Conservation (phyloP, 2,888 invertebrate species). For the Platynereis dumerilii region DNA sequence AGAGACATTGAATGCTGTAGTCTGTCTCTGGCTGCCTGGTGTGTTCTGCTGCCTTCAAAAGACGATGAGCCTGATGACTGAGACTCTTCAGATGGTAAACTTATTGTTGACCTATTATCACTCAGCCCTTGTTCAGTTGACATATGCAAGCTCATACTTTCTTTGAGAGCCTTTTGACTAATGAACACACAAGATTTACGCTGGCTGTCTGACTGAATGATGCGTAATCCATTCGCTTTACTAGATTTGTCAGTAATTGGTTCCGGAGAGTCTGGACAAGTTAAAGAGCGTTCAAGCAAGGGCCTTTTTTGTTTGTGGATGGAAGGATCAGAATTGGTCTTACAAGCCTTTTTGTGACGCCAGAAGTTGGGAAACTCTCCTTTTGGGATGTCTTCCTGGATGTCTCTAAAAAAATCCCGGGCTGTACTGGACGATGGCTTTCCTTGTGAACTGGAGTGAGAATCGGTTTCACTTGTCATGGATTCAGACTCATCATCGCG, state of each 20-base stretch:
- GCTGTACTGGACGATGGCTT: neutral
- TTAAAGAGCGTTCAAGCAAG: neutral
- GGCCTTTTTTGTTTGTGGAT: neutral
- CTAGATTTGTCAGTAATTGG: neutral
- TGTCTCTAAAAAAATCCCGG: neutral
- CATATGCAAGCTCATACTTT: slow-evolving; percentile 1
- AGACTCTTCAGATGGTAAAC: no score
- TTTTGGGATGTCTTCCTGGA: neutral
- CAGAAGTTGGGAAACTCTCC: neutral
- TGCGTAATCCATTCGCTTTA: neutral
- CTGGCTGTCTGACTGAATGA: slow-evolving; percentile 21
- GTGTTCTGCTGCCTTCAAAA: no score
- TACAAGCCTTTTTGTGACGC: neutral
- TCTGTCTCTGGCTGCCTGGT: no score
- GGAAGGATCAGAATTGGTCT: slow-evolving; percentile 15
- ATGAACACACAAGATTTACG: slow-evolving; percentile 20
- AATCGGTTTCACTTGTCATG: neutral
- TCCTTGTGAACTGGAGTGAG: neutral
- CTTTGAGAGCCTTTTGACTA: slow-evolving; percentile 12
- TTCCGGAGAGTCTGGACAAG: neutral
- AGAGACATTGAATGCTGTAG: no score
- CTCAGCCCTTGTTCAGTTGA: no score
- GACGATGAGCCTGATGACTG: no score
- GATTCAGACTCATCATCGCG: neutral
- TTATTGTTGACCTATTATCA: no score